A percentile compares a stretch with the other conserved stretches of the same genome.
Conservation (phyloP, 2,113 vertebrate species). For the Elanus axillaris region DNA sequence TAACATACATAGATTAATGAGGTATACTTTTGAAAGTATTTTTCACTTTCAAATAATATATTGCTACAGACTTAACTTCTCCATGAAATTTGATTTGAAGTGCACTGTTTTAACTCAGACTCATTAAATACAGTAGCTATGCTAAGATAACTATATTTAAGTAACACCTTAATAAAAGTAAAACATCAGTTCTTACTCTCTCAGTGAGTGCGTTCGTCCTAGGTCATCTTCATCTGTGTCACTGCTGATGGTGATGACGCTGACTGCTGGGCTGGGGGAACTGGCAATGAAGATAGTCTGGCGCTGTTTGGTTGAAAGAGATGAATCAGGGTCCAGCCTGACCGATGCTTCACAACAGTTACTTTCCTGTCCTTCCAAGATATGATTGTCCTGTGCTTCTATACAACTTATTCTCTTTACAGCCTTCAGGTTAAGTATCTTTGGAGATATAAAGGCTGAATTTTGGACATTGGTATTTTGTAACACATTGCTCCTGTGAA, state of each 20-base stretch:
- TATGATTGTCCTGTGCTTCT: conserved; percentile 77
- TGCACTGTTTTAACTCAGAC: accelerated
- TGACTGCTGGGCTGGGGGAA: conserved; percentile 87
- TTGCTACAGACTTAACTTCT: background rate
- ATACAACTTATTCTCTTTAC: conserved; percentile 76
- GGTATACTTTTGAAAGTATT: background rate
- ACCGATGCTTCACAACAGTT: conserved; percentile 70
- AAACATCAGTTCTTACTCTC: conserved; percentile 77
- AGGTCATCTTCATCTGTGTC: conserved; percentile 87
- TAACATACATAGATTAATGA: accelerated
- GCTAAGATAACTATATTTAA: background rate
- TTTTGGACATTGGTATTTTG: conserved; percentile 89
- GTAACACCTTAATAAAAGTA: accelerated
- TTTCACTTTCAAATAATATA: background rate
- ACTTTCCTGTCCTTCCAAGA: conserved; percentile 62
- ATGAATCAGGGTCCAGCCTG: conserved; percentile 69
- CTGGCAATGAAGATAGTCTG: conserved; percentile 86
- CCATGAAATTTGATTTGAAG: background rate
- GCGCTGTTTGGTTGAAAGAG: conserved; percentile 79
- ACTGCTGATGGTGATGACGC: conserved; percentile 96
- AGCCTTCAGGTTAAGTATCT: conserved; percentile 86
- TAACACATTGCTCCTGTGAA: conserved; percentile 81
- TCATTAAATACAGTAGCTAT: background rate
- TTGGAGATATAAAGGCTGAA: conserved; percentile 88
- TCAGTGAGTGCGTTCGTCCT: conserved; percentile 76